Conservation (phyloP, 2,797 vertebrate species). For the Pangasius djambal region DNA sequence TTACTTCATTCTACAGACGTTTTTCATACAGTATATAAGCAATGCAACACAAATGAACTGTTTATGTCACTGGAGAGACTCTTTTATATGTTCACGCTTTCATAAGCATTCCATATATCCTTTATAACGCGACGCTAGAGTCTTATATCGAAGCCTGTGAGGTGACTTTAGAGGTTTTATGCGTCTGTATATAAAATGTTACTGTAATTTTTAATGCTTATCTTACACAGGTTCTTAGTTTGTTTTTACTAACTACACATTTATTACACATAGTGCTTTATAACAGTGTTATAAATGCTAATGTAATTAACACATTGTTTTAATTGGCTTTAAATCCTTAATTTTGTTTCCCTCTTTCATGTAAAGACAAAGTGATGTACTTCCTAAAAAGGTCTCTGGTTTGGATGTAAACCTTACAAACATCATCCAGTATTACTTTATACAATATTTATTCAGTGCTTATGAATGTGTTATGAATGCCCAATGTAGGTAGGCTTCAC, state of each 20-base stretch:
- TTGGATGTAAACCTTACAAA: no score
- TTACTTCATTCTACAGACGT: not conserved
- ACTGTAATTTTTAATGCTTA: no score
- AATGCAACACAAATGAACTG: not conserved
- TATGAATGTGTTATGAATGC: not conserved
- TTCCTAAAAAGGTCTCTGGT: not conserved
- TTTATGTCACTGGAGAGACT: not conserved
- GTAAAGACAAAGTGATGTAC: not conserved
- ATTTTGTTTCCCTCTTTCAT: not conserved
- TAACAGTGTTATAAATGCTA: not conserved
- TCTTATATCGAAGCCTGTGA: not conserved
- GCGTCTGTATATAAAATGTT: not conserved
- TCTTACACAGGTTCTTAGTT: no score
- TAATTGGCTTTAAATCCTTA: not conserved
- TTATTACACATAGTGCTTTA: not conserved
- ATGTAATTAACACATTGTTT: not conserved
- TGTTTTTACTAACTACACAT: not conserved
- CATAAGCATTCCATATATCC: not conserved
- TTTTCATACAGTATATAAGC: not conserved
- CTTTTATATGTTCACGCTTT: not conserved
- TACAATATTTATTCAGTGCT: not conserved
- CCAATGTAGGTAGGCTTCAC: not conserved
- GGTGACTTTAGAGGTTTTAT: not conserved
- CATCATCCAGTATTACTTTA: no score
- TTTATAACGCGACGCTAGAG: not conserved